Conservation (phyloP, 2,113 vertebrate genomes). For the Chascanopsetta lugubris region DNA sequence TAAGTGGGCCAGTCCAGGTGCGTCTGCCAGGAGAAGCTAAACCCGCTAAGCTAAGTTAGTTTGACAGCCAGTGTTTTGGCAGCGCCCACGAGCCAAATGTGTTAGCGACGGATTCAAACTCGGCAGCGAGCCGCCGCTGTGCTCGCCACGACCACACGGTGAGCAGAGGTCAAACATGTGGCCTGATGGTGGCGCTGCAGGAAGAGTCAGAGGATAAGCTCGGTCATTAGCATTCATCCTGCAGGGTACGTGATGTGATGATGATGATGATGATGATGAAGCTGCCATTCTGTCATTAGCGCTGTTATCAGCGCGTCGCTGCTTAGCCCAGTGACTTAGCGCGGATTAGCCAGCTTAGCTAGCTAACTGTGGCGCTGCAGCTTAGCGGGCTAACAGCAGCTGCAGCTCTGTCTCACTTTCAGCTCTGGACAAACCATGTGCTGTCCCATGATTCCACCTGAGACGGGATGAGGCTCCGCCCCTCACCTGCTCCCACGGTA, state of each 20-base stretch:
- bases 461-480: not conserved
- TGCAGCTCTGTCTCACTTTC: constrained; percentile 29
- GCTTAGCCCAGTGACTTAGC: constrained; percentile 67
- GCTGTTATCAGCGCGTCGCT: constrained; percentile 25
- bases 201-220: not conserved
- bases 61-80: not conserved
- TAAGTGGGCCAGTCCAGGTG: constrained; percentile 4
- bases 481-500: not conserved
- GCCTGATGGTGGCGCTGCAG: not conserved
- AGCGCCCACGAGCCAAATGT: no score
- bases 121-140: not conserved
- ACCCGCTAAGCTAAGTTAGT: not conserved
- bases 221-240: not conserved
- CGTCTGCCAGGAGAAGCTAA: not conserved
- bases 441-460: not conserved
- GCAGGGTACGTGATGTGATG: not conserved
- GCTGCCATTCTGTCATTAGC: constrained; percentile 39
- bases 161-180: not conserved
- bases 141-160: not conserved
- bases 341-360: constrained; percentile 67
- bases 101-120: no score
- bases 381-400: constrained; percentile 52
- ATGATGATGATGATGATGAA: constrained; percentile 20
- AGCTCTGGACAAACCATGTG: constrained; percentile 5
- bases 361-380: constrained; percentile 48